Base-by-base conservation (phyloP, 2,888 invertebrate species). In the Stenotaenia linearis region DNA sequence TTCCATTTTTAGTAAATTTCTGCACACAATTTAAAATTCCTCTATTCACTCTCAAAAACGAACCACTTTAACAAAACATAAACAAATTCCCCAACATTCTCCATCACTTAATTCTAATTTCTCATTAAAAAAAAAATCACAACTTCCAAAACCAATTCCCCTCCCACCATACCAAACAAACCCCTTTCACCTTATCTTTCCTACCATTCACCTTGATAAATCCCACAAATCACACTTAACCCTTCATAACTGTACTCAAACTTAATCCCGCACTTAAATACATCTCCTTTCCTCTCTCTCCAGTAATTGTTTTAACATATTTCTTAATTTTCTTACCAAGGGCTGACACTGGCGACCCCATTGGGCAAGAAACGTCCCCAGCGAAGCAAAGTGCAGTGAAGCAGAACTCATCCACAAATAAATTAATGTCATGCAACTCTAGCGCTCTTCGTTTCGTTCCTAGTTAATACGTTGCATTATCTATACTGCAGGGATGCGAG, bases 401-500 rank as follows among this genome's bases (percentile, higher is more conserved):
- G 56, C 56, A 18, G 21, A 56, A 56, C 56, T 56, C 56, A 23
- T 56, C 56, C 56, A 56, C 56, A 56, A 56, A 56, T 56, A 56
- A 56, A 56, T 56, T 56, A 56, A 56, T 21, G 56, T 21, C 18
- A 56, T 56, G 56, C 21, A 56, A 21, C 56, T 56, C 56, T 45
- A 5, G 9, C 40, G 5, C 56, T 23, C 56, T 56, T 56, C 56
- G n/a, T n/a, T 56, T 12, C 40, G 40, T 21, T 56, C 21, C 6
- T 56, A 56, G 56, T 56, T 56, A 56, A 56, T 56, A 56, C 56
- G 56, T n/a, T 56, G 56, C 56, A 56, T 56, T 56, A 56, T 56
- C 56, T 56, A 23, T 56, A 56, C 56, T 56, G 56, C 56, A 23
- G 56, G 56, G 56, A 45, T 45, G 45, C 18, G 45, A n/a, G 15